phyloP scores from a whole-genome alignment of 2,797 vertebrate genomes.

The Triplophysa bombifrons region DNA sequence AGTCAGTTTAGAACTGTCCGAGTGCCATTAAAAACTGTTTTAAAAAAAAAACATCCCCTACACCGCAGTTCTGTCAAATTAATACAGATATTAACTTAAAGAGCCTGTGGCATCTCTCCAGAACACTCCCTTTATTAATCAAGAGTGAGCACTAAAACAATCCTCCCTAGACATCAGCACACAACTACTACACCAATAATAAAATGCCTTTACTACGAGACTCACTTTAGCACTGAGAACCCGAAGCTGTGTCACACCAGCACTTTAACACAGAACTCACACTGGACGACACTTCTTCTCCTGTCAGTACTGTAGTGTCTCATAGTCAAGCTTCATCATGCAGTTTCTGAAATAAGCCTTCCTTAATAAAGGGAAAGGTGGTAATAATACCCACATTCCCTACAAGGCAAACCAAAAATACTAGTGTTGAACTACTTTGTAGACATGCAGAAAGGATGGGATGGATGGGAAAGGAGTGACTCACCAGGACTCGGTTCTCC shows the following conservation, averaged over 20 bases:
- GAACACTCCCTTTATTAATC: neutral
- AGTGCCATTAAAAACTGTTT: neutral
- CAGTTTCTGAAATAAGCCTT: neutral
- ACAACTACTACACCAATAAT: neutral
- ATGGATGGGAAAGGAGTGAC: conserved; percentile 28
- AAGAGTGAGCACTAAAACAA: neutral
- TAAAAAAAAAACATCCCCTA: neutral
- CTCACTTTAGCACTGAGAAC: neutral
- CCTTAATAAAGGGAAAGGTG: neutral
- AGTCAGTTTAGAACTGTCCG: neutral
- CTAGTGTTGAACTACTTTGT: neutral
- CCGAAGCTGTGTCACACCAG: conserved; percentile 1
- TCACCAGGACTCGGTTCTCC: conserved; percentile 84
- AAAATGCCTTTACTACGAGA: neutral
- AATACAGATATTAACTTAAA: neutral
- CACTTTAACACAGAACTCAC: neutral
- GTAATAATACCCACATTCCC: no score
- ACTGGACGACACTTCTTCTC: neutral
- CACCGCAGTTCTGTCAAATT: neutral
- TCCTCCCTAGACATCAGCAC: neutral
- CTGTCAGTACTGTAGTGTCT: neutral
- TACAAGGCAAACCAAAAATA: neutral
- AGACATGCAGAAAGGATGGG: neutral
- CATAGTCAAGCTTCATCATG: neutral
- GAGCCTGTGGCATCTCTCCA: neutral